These are phyloP conservation scores for Acanthis flammea DNA, from an alignment of 2,797 vertebrate species.

Conservation along the genomic window DNA sequence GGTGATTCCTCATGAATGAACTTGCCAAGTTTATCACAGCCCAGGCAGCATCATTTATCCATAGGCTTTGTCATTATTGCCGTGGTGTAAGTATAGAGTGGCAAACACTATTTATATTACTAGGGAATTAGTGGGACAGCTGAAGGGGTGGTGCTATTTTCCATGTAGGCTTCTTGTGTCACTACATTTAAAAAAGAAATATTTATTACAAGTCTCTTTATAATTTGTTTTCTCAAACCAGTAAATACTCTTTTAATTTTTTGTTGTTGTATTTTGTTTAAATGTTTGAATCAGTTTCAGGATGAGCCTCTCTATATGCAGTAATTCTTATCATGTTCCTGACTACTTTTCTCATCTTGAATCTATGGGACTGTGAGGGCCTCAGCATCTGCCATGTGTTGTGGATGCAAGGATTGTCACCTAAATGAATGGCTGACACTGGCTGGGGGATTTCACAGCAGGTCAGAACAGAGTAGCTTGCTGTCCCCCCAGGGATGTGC, in stretches of 20 bases:
- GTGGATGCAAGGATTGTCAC: neutral
- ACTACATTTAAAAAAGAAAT: neutral
- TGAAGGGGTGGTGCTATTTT: neutral
- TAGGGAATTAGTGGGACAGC: neutral
- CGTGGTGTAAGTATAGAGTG: neutral
- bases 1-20: neutral
- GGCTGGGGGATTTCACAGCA: neutral
- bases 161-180: neutral
- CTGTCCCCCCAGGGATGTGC: neutral
- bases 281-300: neutral
- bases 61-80: neutral
- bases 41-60: neutral
- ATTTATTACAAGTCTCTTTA: neutral
- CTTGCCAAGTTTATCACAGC: neutral
- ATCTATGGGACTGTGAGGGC: accelerated
- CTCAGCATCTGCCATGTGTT: neutral
- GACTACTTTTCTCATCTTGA: neutral
- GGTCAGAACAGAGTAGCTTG: neutral
- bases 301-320: neutral
- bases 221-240: neutral
- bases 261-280: neutral
- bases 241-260: neutral
- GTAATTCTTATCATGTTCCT: neutral
- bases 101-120: neutral
- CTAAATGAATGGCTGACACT: neutral